Evolutionary conservation across 2,888 invertebrate genomes (phyloP).

Genomic region (Lydus trimaculatus): DNA sequence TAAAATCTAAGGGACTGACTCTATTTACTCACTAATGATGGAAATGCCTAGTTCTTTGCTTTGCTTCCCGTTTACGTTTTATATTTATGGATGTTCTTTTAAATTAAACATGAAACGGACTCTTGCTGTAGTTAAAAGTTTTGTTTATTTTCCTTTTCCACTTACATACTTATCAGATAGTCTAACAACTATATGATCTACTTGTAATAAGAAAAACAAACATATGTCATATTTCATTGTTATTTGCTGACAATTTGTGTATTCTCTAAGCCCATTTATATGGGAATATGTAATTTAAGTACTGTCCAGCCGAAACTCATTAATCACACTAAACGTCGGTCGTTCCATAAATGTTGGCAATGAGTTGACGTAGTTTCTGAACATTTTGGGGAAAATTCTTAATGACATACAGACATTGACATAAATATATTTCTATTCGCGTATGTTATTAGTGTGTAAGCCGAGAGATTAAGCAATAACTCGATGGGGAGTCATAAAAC

Average conservation of each 20-base stretch:
- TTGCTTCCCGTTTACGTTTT: slow-evolving; percentile 51
- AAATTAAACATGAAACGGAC: slow-evolving; percentile 44
- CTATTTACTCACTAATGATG: slow-evolving; percentile 59
- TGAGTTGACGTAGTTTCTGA: slow-evolving; percentile 25
- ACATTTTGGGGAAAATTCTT: slow-evolving; percentile 47
- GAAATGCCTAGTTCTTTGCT: slow-evolving; percentile 50
- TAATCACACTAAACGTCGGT: slow-evolving; percentile 49
- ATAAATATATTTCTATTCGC: slow-evolving; percentile 40
- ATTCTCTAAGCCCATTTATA: neutral
- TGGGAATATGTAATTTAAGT: neutral
- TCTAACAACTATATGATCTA: slow-evolving; percentile 15
- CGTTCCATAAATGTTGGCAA: slow-evolving; percentile 45
- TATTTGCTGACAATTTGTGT: neutral
- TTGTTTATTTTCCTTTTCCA: slow-evolving; percentile 32
- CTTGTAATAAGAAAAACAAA: neutral
- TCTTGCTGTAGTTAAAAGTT: slow-evolving; percentile 28
- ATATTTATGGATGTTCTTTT: slow-evolving; percentile 52
- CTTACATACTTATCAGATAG: slow-evolving; percentile 22
- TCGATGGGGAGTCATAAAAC: slow-evolving; percentile 54
- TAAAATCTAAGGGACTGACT: slow-evolving; percentile 58
- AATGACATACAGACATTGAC: slow-evolving; percentile 50
- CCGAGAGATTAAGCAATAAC: slow-evolving; percentile 60
- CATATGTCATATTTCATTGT: neutral
- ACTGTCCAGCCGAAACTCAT: slow-evolving; percentile 25
- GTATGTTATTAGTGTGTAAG: slow-evolving; percentile 56